Conservation (phyloP, 2,888 invertebrate species). For the Diadromus collaris region DNA sequence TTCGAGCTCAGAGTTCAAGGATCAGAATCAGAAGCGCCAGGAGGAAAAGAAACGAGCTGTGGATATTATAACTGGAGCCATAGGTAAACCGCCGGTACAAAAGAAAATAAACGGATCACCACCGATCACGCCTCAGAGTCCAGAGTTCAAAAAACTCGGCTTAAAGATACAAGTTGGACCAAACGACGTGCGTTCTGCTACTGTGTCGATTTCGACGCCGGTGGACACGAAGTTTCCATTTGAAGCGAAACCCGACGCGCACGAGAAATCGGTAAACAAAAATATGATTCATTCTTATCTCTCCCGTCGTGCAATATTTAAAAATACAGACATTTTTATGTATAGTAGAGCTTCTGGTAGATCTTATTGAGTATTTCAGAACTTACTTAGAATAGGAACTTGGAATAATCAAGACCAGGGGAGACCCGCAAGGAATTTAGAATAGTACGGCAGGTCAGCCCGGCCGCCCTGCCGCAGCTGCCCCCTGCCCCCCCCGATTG, state of each 20-base stretch:
- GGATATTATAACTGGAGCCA: constrained; percentile 76
- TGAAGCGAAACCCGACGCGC: constrained; percentile 69
- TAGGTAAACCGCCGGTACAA: constrained; percentile 74
- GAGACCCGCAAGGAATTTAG: accelerated
- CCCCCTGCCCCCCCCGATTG: too few species aligned
- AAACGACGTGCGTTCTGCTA: constrained; percentile 78
- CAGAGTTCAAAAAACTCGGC: constrained; percentile 75
- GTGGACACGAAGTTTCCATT: constrained; percentile 75
- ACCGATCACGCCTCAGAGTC: constrained; percentile 74
- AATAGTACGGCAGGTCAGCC: too few species aligned
- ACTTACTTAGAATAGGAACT: too few species aligned
- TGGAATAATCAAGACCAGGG: too few species aligned
- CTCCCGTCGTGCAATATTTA: background rate
- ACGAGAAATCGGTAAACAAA: constrained; percentile 65
- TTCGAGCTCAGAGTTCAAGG: constrained; percentile 60
- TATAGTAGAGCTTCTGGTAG: background rate
- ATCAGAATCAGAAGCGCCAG: constrained; percentile 68
- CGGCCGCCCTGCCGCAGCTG: too few species aligned
- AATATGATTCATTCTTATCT: constrained; percentile 11
- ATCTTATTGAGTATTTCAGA: too few species aligned
- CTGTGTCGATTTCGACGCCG: constrained; percentile 78
- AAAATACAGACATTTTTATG: background rate
- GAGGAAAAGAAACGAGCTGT: constrained; percentile 76
- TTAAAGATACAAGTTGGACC: constrained; percentile 77
- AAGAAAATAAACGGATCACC: constrained; percentile 74